Conservation (phyloP, 2,797 vertebrate genomes). For the Coregonus ussuriensis region DNA sequence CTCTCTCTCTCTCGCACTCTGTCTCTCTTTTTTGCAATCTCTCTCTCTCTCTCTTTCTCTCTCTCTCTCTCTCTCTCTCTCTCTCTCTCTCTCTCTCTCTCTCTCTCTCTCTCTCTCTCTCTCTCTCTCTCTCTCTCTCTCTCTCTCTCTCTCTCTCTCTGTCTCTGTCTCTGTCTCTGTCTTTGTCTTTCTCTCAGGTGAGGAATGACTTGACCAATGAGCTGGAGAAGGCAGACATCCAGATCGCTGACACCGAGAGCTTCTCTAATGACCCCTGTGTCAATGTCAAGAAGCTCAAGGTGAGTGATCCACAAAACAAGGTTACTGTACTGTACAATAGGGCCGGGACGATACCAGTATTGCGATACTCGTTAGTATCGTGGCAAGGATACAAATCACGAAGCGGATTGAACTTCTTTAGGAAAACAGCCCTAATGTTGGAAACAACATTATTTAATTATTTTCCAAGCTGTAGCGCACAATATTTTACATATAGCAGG, state of each 20-base stretch:
- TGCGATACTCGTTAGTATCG: too few relatives aligned
- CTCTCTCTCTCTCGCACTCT: background rate
- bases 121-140: conserved; percentile 8
- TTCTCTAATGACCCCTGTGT: conserved; percentile 98
- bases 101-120: background rate
- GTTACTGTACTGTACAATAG: background rate
- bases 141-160: background rate
- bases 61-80: background rate
- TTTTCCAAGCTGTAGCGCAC: too few relatives aligned
- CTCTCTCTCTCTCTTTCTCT: conserved; percentile 10
- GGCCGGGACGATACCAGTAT: too few relatives aligned
- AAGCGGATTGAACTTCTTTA: too few relatives aligned
- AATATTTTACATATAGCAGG: too few relatives aligned
- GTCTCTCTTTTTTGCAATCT: background rate
- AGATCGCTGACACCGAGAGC: conserved; percentile 97
- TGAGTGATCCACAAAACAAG: conserved; percentile 60
- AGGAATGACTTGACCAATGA: conserved; percentile 96
- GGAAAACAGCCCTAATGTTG: too few relatives aligned
- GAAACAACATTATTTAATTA: too few relatives aligned
- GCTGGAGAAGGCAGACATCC: conserved; percentile 93
- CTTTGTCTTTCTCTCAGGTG: conserved; percentile 76
- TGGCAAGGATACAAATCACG: too few relatives aligned
- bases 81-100: conserved; percentile 7
- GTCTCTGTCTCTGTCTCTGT: background rate
- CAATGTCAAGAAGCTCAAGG: conserved; percentile 98